A percentile compares a stretch with the other conserved stretches of the same genome.
phyloP scores from a whole-genome alignment of 2,113 vertebrate species.

The Pteropus alecto region DNA sequence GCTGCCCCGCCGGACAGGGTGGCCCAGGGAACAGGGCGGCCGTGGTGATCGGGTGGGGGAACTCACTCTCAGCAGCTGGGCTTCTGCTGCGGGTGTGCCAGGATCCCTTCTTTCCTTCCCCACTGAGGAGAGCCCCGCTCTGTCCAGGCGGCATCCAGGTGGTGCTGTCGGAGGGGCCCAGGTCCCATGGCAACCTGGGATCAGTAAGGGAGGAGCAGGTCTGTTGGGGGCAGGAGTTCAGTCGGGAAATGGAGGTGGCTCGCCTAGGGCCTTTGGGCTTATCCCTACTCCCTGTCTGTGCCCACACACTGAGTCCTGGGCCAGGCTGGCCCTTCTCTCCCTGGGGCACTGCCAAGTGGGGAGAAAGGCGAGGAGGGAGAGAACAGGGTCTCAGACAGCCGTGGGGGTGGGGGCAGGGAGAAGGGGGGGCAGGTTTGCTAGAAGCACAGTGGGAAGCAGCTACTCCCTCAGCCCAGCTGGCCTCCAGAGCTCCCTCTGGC shows the following conservation, averaged over 20 bases:
- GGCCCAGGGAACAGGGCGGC: neutral
- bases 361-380: neutral
- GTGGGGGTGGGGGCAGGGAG: no score
- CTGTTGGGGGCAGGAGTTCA: neutral
- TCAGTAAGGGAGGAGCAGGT: no score
- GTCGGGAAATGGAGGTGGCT: neutral
- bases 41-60: accelerated
- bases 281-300: neutral
- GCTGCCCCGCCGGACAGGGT: accelerated
- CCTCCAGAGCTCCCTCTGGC: neutral
- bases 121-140: neutral
- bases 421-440: accelerated
- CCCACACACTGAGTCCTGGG: no score
- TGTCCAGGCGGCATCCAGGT: neutral
- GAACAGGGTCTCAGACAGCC: neutral
- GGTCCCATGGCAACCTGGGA: accelerated
- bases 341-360: neutral
- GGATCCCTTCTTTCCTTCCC: neutral
- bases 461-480: neutral
- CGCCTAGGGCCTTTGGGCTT: neutral
- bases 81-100: accelerated
- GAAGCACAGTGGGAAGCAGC: neutral
- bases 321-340: neutral
- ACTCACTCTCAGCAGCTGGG: neutral
- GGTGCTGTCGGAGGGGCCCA: neutral